Evolutionary conservation across 2,797 vertebrate genomes (phyloP).

Genomic region (Danio kyathit): DNA sequence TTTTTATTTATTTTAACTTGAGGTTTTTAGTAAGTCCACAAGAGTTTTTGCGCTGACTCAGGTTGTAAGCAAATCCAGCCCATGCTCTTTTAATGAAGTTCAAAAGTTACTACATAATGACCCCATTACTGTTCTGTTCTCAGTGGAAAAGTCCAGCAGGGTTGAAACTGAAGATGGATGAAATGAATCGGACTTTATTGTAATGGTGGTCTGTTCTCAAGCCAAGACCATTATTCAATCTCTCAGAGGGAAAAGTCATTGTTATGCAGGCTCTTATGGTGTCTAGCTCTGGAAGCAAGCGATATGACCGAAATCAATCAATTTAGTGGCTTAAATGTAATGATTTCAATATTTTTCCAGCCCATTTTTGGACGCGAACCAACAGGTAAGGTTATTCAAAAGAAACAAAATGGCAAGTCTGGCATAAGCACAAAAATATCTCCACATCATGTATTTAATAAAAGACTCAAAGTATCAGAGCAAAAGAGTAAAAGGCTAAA

Average conservation of each 20-base stretch:
- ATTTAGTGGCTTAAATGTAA: neutral
- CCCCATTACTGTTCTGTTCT: neutral
- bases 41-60: neutral
- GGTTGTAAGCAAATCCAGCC: neutral
- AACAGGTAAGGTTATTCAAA: neutral
- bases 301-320: neutral
- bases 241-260: neutral
- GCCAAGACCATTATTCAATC: constrained; percentile 17
- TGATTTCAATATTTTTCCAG: neutral
- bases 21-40: too few species aligned
- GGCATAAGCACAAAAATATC: constrained; percentile 4
- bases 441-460: neutral
- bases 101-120: neutral
- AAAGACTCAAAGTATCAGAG: neutral
- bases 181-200: constrained; percentile 3
- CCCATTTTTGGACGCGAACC: neutral
- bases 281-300: neutral
- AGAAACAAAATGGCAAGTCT: neutral
- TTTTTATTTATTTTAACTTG: too few species aligned
- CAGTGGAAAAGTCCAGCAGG: neutral
- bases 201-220: neutral
- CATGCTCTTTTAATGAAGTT: neutral
- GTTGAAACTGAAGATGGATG: neutral
- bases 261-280: neutral
- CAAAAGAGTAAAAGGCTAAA: too few species aligned